A percentile compares a stretch with the other conserved stretches of the same genome.
Conservation (phyloP, 2,797 vertebrate species). For the Sebastes aleutianus region DNA sequence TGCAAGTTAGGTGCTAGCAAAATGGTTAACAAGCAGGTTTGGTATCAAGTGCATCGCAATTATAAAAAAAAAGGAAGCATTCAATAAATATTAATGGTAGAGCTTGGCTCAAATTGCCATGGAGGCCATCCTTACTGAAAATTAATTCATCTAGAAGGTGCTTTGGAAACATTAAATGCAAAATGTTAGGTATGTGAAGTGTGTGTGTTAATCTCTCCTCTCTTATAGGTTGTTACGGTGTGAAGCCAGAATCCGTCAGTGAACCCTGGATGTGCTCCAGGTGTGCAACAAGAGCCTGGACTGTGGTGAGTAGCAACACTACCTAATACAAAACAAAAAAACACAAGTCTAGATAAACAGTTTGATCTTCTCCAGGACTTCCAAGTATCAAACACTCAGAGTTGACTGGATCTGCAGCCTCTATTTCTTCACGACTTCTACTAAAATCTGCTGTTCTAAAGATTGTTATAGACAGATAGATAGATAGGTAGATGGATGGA, state of each 20-base stretch:
- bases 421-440: background rate
- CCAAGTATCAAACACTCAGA: background rate
- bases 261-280: constrained; percentile 91
- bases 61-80: background rate
- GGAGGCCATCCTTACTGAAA: background rate
- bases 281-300: constrained; percentile 87
- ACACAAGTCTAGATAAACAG: background rate
- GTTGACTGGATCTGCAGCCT: background rate
- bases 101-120: background rate
- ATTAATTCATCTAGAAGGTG: background rate
- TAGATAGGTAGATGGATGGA: background rate
- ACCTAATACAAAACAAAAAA: background rate
- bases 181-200: background rate
- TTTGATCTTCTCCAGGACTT: background rate
- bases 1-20: background rate
- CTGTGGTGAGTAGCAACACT: constrained; percentile 81
- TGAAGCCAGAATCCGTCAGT: constrained; percentile 85
- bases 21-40: background rate
- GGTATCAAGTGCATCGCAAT: background rate
- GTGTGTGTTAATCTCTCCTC: background rate
- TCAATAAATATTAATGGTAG: background rate
- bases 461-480: background rate
- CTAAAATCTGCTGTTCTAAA: background rate
- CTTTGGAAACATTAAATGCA: background rate
- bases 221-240: constrained; percentile 91